A percentile compares a stretch with the other conserved stretches of the same genome.
Evolutionary conservation across 2,888 invertebrate species (phyloP).

Genomic region (Trachelus iudaicus): DNA sequence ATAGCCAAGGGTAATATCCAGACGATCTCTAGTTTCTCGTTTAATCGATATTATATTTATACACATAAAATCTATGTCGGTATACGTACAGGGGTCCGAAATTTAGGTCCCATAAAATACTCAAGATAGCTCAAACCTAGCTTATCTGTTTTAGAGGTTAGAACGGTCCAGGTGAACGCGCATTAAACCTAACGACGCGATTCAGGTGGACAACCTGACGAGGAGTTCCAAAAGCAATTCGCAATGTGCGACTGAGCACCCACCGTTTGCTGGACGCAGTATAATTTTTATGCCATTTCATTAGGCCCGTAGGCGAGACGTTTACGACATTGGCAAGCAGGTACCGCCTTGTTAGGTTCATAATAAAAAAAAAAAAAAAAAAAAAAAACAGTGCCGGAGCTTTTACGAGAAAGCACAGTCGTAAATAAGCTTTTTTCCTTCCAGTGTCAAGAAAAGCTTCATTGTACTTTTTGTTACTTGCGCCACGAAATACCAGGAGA

Average conservation of each 20-base stretch:
- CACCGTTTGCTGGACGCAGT: background rate
- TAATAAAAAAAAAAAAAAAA: conserved; percentile 1
- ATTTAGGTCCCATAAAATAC: background rate
- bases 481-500: background rate
- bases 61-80: background rate
- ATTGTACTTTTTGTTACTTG: background rate
- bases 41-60: background rate
- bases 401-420: background rate
- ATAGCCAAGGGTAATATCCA: background rate
- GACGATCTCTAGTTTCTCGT: background rate
- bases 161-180: background rate
- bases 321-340: background rate
- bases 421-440: background rate
- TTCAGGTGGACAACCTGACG: background rate
- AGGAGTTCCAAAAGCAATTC: background rate
- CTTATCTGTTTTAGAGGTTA: background rate
- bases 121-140: background rate
- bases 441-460: background rate
- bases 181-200: background rate
- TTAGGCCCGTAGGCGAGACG: background rate
- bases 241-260: background rate
- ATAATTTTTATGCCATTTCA: background rate
- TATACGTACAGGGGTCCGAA: background rate
- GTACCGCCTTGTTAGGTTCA: background rate
- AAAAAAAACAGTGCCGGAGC: background rate